Percentiles rank a stretch among this genome's conserved stretches.
These are phyloP conservation scores for Pseudanteris insignis DNA, from an alignment of 2,888 invertebrate genomes.

Conservation along the genomic window DNA sequence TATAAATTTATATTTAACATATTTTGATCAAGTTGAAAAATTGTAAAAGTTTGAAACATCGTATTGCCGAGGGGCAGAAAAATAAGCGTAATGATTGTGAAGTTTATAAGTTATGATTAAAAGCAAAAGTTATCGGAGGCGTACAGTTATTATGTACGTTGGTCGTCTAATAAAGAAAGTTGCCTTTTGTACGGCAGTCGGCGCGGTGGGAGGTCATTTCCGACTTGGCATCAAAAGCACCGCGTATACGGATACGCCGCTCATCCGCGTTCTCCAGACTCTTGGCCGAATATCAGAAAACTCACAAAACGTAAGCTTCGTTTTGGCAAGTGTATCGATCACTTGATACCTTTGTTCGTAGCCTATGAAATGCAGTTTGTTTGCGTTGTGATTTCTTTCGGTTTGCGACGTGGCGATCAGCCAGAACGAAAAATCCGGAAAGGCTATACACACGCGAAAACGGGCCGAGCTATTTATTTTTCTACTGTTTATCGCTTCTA, in stretches of 20 bases:
- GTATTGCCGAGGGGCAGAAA: no score
- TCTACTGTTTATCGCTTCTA: conserved; percentile 27
- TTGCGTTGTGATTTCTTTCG: conserved; percentile 52
- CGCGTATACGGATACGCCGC: conserved; percentile 48
- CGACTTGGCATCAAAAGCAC: conserved; percentile 56
- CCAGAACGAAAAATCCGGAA: conserved; percentile 49
- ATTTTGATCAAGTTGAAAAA: no score
- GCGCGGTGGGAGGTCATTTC: conserved; percentile 51
- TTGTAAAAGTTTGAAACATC: no score
- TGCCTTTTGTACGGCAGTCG: conserved; percentile 34
- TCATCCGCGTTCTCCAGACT: conserved; percentile 44
- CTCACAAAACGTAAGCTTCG: conserved; percentile 53
- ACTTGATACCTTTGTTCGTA: conserved; percentile 52
- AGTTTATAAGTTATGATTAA: conserved; percentile 40
- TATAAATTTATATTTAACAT: no score
- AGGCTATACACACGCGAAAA: conserved; percentile 41
- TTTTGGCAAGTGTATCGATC: conserved; percentile 60
- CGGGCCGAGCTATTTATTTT: conserved; percentile 29
- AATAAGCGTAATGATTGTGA: conserved; percentile 39
- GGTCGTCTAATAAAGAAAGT: conserved; percentile 41
- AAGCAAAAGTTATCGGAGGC: conserved; percentile 41
- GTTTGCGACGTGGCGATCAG: conserved; percentile 53
- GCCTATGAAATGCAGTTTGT: conserved; percentile 51
- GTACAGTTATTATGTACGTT: conserved; percentile 36
- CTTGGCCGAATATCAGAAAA: conserved; percentile 60